Conservation (phyloP, 2,797 vertebrate genomes). For the Sebastes elongatus region DNA sequence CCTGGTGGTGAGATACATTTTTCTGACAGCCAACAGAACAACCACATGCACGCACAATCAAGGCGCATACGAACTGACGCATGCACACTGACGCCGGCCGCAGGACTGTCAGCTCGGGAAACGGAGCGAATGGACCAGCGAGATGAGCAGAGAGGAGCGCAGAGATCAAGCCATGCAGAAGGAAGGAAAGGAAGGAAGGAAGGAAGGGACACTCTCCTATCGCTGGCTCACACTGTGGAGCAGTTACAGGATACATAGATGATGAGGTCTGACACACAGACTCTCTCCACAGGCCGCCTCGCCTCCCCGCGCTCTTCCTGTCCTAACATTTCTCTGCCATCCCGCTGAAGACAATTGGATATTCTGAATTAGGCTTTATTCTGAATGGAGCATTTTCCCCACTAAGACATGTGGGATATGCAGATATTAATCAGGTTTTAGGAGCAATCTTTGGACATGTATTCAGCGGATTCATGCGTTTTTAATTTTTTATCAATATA, state of each 20-base stretch:
- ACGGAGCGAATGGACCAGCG: not conserved
- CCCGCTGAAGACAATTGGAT: slow-evolving; percentile 15
- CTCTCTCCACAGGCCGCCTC: slow-evolving; percentile 18
- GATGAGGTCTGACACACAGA: slow-evolving; percentile 54
- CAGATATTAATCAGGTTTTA: no score
- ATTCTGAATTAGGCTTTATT: no score
- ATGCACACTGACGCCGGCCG: not conserved
- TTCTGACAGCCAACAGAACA: slow-evolving; percentile 8
- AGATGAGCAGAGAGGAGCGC: slow-evolving; percentile 13
- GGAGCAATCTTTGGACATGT: no score
- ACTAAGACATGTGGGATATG: no score
- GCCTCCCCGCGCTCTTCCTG: slow-evolving; percentile 25
- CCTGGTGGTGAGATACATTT: not conserved
- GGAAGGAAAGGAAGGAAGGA: slow-evolving; percentile 28
- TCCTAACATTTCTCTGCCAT: slow-evolving; percentile 19
- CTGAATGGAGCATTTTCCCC: no score
- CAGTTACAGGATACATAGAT: slow-evolving; percentile 24
- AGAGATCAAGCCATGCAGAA: slow-evolving; percentile 43
- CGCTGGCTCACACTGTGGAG: slow-evolving; percentile 11
- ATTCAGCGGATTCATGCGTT: no score
- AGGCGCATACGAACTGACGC: not conserved
- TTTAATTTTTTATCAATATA: no score
- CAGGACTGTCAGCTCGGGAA: slow-evolving; percentile 9
- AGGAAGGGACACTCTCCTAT: slow-evolving; percentile 9
- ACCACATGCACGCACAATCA: not conserved